phyloP scores from a whole-genome alignment of 1,140 invertebrate genomes.

The Mizuhopecten yessoensis region DNA sequence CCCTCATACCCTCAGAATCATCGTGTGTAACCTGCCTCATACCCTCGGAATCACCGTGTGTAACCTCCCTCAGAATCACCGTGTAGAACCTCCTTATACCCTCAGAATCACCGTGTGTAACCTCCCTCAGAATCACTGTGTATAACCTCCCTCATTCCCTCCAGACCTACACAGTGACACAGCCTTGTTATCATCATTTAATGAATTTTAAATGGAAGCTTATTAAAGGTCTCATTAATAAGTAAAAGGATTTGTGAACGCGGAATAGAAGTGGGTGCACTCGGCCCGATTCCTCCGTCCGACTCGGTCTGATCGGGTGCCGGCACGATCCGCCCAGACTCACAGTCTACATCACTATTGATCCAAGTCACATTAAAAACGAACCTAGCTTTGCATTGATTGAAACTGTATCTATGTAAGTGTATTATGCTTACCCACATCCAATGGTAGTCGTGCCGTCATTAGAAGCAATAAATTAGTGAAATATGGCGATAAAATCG shows the following conservation, averaged over 20 bases:
- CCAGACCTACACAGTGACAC: background rate
- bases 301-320: background rate
- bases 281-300: background rate
- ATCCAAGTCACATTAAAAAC: background rate
- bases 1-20: no score
- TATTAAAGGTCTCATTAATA: constrained; percentile 40
- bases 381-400: constrained; percentile 9
- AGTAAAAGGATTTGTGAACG: constrained; percentile 14
- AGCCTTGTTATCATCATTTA: constrained; percentile 13
- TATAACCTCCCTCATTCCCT: background rate
- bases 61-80: no score
- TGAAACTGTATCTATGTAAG: constrained; percentile 39
- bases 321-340: constrained; percentile 15
- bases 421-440: background rate
- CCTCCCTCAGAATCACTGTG: background rate
- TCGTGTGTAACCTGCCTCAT: no score
- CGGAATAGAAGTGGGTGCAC: background rate
- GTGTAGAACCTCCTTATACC: no score
- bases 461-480: constrained; percentile 40
- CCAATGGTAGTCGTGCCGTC: background rate
- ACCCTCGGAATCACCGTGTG: no score
- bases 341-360: background rate
- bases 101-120: no score
- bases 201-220: constrained; percentile 35
- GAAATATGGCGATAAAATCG: constrained; percentile 33